Evolutionary conservation across 2,888 invertebrate genomes (phyloP).

Genomic region (Agriopis leucophaearia): DNA sequence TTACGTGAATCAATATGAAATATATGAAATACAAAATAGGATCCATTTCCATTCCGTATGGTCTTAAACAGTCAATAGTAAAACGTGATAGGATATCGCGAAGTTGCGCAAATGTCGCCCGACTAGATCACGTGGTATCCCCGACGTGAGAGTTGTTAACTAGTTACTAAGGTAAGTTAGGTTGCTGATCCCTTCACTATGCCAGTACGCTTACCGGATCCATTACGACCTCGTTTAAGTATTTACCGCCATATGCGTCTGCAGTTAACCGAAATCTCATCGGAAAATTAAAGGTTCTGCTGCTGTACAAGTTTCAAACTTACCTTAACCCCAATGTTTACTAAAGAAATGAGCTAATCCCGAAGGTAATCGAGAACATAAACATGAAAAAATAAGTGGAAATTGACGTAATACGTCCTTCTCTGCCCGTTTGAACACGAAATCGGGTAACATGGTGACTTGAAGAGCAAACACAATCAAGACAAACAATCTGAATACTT

Average conservation of each 20-base stretch:
- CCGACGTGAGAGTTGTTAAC: slow-evolving; percentile 53
- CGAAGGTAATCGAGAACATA: slow-evolving; percentile 26
- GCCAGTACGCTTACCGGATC: slow-evolving; percentile 50
- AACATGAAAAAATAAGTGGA: slow-evolving; percentile 18
- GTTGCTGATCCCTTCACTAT: slow-evolving; percentile 53
- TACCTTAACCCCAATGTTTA: slow-evolving; percentile 23
- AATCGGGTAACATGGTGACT: slow-evolving; percentile 4
- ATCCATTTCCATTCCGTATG: background rate
- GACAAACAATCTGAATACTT: slow-evolving; percentile 31
- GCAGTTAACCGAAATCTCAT: slow-evolving; percentile 17
- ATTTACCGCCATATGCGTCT: slow-evolving; percentile 33
- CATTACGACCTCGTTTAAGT: slow-evolving; percentile 30
- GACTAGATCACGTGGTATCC: slow-evolving; percentile 50
- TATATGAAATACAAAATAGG: background rate
- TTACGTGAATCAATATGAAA: background rate
- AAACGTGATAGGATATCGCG: slow-evolving; percentile 17
- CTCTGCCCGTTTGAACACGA: slow-evolving; percentile 18
- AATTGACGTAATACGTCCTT: slow-evolving; percentile 22
- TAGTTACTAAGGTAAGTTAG: slow-evolving; percentile 46
- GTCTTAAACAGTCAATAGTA: background rate
- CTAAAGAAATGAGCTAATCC: slow-evolving; percentile 13
- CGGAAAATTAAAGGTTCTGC: slow-evolving; percentile 1
- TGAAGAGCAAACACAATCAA: slow-evolving; percentile 26
- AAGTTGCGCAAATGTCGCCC: slow-evolving; percentile 37
- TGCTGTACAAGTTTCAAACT: slow-evolving; percentile 8